Evolutionary conservation across 92 coral and sea anemone genomes (phyloP), one percentile per base, ranked within the genome.

Genomic region (Anthopleura xanthogrammica): DNA sequence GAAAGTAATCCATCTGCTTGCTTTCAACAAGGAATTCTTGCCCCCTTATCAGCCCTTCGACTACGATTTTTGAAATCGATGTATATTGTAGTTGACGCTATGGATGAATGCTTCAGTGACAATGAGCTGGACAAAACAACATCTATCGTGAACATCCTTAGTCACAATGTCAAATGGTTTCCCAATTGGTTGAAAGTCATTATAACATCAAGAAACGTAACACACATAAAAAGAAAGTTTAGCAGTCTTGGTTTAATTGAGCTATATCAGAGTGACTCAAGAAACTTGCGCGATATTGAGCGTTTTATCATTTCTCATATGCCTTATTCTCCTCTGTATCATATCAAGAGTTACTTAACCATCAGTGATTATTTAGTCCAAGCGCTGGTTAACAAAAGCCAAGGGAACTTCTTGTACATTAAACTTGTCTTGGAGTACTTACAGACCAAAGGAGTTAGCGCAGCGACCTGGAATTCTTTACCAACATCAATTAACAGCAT

Each of bases 151-250:
- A 83, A 91, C 77, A 82, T 95, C 16, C 77, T 95, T 4, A 85
- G 83, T 24, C 60, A 77, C 72, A 93, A 85, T 48, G 23, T 91
- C 16, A 41, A 72, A 13, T 75, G 83, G 14, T 86, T 95, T 86
- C 98, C 98, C 8, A 72, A 23, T 0, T 95, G 98, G 98, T 54
- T 95, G 1, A 95, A 95, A 70, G 82, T 95, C 29, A 77, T 95
- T 4, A 29, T 92, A 65, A 95, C 93, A 12, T 93, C 97, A 39
- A 86, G 97, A 41, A 93, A 92, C 22, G 87, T 82, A 17, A 80
- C 93, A 3, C 22, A 40, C 0, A 86, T 86, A 14, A 71, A 62
- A 43, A 81, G 77, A 6, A 65, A 88, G 50, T 42, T 76, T 22
- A 81, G 82, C 16, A 78, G 76, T 14, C 23, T 95, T 42, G 72